Evolutionary conservation across 2,888 invertebrate species (phyloP).

Genomic region (Ormyrus thymus): DNA sequence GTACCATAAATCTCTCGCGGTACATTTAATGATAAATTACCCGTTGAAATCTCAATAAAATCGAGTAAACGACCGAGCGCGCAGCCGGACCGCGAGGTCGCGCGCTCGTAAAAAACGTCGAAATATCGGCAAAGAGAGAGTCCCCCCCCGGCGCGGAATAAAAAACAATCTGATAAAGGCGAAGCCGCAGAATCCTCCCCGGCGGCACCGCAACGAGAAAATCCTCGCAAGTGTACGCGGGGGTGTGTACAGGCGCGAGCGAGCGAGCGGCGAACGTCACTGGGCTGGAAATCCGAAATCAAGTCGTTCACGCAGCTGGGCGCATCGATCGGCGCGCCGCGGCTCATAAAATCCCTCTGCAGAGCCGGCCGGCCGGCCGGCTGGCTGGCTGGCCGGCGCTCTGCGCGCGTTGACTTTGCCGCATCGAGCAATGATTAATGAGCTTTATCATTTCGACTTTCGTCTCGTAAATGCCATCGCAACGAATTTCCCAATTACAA

Average conservation of each 20-base stretch:
- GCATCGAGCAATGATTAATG: constrained; percentile 42
- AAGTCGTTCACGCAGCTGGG: constrained; percentile 29
- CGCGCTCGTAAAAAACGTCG: too few relatives aligned
- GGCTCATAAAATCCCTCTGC: constrained; percentile 39
- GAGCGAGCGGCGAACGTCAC: neutral
- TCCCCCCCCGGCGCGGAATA: too few relatives aligned
- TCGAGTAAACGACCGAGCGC: constrained; percentile 11
- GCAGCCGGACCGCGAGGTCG: too few relatives aligned
- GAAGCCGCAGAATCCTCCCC: constrained; percentile 19
- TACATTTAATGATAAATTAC: too few relatives aligned
- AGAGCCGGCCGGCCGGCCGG: neutral
- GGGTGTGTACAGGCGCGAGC: neutral
- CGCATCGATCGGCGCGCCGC: constrained; percentile 22
- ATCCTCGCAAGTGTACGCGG: neutral
- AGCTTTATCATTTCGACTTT: constrained; percentile 44
- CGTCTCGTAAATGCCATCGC: constrained; percentile 28
- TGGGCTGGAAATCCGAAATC: constrained; percentile 40
- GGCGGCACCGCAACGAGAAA: neutral
- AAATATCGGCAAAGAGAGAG: too few relatives aligned
- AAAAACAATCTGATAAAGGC: constrained; percentile 8
- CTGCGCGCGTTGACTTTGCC: constrained; percentile 27
- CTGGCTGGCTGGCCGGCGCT: constrained; percentile 14
- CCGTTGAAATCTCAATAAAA: constrained; percentile 28
- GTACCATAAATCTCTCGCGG: too few relatives aligned
- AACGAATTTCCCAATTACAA: too few relatives aligned